A percentile compares a stretch with the other conserved stretches of the same genome.
phyloP scores from a whole-genome alignment of 2,888 invertebrate genomes.

The Arenicola marina region DNA sequence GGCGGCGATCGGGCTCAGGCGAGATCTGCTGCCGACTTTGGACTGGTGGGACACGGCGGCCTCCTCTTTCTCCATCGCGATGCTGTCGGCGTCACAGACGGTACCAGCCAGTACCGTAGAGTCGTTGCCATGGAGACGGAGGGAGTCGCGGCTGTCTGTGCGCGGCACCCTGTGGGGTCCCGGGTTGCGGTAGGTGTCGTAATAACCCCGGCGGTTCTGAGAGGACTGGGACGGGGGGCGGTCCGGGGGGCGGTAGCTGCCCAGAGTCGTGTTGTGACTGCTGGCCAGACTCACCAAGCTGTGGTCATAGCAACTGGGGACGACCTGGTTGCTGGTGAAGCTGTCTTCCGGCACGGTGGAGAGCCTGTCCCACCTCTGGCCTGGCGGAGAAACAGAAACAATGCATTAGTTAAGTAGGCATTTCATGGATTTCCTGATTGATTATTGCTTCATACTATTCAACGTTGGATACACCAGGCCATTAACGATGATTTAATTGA shows the following conservation, averaged over 20 bases:
- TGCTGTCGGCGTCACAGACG: background rate
- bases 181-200: background rate
- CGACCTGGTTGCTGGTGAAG: constrained; percentile 5
- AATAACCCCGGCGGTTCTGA: background rate
- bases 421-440: no score
- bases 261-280: background rate
- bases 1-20: background rate
- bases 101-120: no score
- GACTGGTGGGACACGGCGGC: no score
- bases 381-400: no score
- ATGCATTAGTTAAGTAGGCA: no score
- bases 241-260: background rate
- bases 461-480: no score
- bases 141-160: background rate
- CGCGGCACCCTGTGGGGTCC: background rate
- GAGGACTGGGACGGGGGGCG: background rate
- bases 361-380: no score
- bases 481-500: no score
- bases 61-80: background rate
- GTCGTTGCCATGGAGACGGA: background rate
- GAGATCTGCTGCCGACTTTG: background rate
- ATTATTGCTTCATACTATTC: no score
- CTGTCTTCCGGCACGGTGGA: background rate
- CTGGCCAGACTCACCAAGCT: background rate
- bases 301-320: background rate